Conservation (phyloP, 2,797 vertebrate species). For the Crossoptilon crossoptilon region DNA sequence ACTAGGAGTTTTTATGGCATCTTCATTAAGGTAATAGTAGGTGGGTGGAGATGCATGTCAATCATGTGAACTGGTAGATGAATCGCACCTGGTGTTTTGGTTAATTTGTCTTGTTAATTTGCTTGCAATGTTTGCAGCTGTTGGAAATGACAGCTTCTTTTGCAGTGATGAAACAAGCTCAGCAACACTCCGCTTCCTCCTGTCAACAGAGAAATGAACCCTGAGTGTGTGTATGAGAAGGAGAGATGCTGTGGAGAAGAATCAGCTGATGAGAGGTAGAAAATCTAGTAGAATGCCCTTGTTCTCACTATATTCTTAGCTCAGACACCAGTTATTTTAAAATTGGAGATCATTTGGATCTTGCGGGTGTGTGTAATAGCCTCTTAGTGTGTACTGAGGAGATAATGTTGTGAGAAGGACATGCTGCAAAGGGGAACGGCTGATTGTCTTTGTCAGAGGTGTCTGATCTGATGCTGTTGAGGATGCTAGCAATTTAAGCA, state of each 20-base stretch:
- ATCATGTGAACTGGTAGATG: conserved; percentile 7
- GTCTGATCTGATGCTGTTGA: accelerated
- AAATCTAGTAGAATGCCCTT: background rate
- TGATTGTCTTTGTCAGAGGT: background rate
- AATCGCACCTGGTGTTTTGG: background rate
- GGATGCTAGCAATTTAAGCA: background rate
- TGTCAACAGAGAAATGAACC: background rate
- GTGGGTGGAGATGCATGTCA: background rate
- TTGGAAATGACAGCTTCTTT: background rate
- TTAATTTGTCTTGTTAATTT: conserved; percentile 17
- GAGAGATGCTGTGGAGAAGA: background rate
- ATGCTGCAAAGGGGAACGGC: background rate
- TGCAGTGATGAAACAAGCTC: background rate
- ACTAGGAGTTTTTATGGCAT: conserved; percentile 34
- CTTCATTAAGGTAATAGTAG: conserved; percentile 42
- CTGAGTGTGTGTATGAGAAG: background rate
- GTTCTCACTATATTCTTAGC: conserved; percentile 24
- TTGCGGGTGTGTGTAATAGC: background rate
- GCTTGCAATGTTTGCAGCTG: conserved; percentile 3
- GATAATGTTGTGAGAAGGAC: conserved; percentile 43
- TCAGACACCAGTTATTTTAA: conserved; percentile 24
- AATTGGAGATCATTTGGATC: background rate
- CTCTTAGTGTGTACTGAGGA: background rate
- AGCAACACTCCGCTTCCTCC: background rate
- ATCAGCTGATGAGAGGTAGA: background rate